Evolutionary conservation across 2,113 vertebrate species (phyloP), one percentile per base, ranked within the genome.

Genomic region (Lasiurus borealis): DNA sequence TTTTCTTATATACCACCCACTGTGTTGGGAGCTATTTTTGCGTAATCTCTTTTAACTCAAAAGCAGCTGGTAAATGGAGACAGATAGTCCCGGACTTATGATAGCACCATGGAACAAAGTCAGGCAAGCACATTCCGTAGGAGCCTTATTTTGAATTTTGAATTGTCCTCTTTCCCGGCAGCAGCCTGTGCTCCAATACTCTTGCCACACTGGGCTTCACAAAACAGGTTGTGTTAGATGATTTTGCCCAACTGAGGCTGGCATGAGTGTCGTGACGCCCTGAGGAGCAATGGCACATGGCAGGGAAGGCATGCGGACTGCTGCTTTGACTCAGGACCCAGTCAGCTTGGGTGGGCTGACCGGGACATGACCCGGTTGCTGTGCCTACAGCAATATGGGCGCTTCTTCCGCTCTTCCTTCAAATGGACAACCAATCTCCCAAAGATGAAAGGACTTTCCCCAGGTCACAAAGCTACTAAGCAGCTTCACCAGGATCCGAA

Each of bases 401-500:
- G 18, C 59, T 71, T 83, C 78, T 95, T 44, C 21, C 64, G 23
- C 27, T 44, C n/a, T 11, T 89, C 54, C 27, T 93, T 91, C 71
- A 77, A 46, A 78, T 71, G 72, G 72, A 93, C 85, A 82, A 78
- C 25, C 27, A 40, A 95, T 31, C 73, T 73, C 80, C 64, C 44
- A 34, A 85, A 94, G 71, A 76, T 14, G 46, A 48, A 44, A 54
- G 36, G 50, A 54, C 23, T 59, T 73, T 64, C 44, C 9, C 36
- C 80, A 95, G 82, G 54, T 97, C 96, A 95, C 81, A 76, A 23
- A 73, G 69, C 78, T 78, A 75, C 72, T 46, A 69, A 83, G 48
- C 25, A 91, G 48, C 76, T 31, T 29, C 1, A 34, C 40, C 80
- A 68, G 36, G 81, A 88, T 54, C 18, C 75, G 85, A 95, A 91